These are phyloP conservation scores for Iselma pallidipennis DNA, from an alignment of 2,888 invertebrate genomes.

Conservation along the genomic window DNA sequence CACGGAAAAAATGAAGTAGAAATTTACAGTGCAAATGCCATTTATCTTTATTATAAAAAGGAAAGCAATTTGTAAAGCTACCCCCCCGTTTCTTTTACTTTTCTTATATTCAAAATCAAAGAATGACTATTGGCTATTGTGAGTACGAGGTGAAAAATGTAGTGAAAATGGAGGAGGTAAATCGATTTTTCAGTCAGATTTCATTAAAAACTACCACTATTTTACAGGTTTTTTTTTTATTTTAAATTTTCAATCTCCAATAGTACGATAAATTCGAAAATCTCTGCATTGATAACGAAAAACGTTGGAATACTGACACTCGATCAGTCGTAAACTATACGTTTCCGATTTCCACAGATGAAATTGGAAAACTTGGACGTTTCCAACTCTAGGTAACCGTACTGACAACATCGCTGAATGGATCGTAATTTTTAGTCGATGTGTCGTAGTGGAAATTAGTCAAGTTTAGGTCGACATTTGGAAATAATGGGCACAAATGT, in stretches of 20 bases:
- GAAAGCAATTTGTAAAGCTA: slow-evolving; percentile 38
- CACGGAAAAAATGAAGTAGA: slow-evolving; percentile 44
- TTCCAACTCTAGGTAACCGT: slow-evolving; percentile 6
- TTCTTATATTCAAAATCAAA: neutral
- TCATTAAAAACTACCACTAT: neutral
- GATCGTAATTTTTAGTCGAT: slow-evolving; percentile 30
- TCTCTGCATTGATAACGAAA: neutral
- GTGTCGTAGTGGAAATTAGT: slow-evolving; percentile 47
- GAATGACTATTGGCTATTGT: neutral
- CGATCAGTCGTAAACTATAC: slow-evolving; percentile 29
- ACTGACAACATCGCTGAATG: neutral
- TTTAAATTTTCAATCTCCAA: neutral
- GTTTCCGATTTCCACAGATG: slow-evolving; percentile 15
- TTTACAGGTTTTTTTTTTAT: neutral
- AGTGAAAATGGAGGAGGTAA: neutral
- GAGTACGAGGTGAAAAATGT: neutral
- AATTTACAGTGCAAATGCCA: slow-evolving; percentile 39
- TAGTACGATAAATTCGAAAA: neutral
- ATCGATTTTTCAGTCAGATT: no score
- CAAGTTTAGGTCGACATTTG: slow-evolving; percentile 46
- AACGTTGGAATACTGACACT: slow-evolving; percentile 9
- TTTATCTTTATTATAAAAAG: slow-evolving; percentile 45
- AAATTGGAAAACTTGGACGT: slow-evolving; percentile 30
- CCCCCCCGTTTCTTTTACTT: neutral
- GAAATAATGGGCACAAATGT: slow-evolving; percentile 46